A percentile compares a stretch with the other conserved stretches of the same genome.
phyloP scores from a whole-genome alignment of 2,113 vertebrate species.

The Coregonus clupeaformis region DNA sequence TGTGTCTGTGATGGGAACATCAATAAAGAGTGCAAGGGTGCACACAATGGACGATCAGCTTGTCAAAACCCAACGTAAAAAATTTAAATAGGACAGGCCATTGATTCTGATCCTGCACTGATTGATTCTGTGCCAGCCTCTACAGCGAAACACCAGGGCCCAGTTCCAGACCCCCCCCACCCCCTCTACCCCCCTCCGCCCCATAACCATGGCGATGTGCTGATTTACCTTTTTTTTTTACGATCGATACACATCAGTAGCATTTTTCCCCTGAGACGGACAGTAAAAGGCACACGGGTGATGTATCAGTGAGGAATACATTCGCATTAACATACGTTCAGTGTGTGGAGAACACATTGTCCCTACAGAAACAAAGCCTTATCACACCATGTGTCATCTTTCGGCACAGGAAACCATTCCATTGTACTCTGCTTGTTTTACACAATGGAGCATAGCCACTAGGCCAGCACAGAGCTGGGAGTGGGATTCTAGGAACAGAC shows the following conservation, averaged over 20 bases:
- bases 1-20: background rate
- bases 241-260: slow-evolving; percentile 3
- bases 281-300: background rate
- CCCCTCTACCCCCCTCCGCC: background rate
- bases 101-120: slow-evolving; percentile 11
- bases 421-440: background rate
- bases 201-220: slow-evolving; percentile 3
- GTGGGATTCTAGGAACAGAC: background rate
- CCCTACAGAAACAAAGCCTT: background rate
- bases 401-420: background rate
- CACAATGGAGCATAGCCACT: too few relatives aligned
- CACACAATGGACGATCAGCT: background rate
- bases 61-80: slow-evolving; percentile 26
- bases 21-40: background rate
- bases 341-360: background rate
- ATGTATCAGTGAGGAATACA: background rate
- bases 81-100: slow-evolving; percentile 6
- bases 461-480: too few relatives aligned
- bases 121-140: slow-evolving; percentile 17
- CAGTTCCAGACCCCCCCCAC: background rate
- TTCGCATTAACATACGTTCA: background rate
- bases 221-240: background rate
- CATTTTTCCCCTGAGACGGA: background rate
- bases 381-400: background rate
- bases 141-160: background rate